Base-by-base conservation (phyloP, 2,113 vertebrate genomes). In the Gnathonemus echidnorhynchus region DNA sequence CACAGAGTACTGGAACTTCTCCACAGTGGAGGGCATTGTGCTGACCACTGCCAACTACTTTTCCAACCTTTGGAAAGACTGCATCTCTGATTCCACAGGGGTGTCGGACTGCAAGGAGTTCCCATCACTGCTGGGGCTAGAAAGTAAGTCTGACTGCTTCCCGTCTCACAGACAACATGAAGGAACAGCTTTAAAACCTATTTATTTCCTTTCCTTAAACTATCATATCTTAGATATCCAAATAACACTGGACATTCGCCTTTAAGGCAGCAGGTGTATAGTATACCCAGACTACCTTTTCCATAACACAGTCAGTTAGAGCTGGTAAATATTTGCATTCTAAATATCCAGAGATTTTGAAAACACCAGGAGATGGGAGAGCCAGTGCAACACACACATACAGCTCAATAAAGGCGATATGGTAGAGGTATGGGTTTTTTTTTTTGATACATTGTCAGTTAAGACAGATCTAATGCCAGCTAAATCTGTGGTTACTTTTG, bases 61-160 rank as follows among this genome's bases (percentile, higher is more conserved):
- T 95, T 97, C 97, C 92, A 99, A 98, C 94, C 96, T 98, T 88
- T 99, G 98, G 98, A 98, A 95, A 94, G 97, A 97, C 70, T 99
- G 98, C 93, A 94, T 98, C 50, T 97, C 97, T 1, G 98, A 98
- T 94, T 97, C 97, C 89, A 99, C 98, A 0, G 98, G 98, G 13
- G 96, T 98, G 88, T 97, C 97, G 53, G 98, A 98, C 96, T 99
- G 98, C 95, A 98, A 98, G 94, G 96, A 97, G 45, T 98, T 98
- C 92, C 97, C 97, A 3, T 97, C 98, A 90, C 95, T 99, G 97
- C 94, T 99, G 95, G 97, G 94, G 9, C 93, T 99, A 93, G 96
- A 98, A 91, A 95, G 98, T 98, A 96, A 93, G 97, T 94, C 91
- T 50, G 53, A 45, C 53, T 42, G 50, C 86, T 13, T 88, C 86